phyloP scores from a whole-genome alignment of 2,888 invertebrate genomes.

The Metacarcinus magister region DNA sequence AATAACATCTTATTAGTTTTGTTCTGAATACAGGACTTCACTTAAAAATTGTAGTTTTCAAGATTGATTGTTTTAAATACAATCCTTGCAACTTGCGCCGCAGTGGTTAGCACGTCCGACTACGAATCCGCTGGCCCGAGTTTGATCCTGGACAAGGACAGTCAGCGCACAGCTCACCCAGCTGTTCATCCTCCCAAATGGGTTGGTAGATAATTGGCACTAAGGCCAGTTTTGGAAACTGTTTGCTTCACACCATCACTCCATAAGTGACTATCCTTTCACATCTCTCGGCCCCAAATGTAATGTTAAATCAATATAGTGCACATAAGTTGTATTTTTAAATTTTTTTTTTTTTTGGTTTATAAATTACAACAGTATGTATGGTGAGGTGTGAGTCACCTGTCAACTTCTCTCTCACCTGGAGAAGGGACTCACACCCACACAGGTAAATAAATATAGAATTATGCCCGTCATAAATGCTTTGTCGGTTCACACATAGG shows the following conservation, averaged over 20 bases:
- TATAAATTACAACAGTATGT: not conserved
- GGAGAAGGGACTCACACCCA: not conserved
- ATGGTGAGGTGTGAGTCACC: not conserved
- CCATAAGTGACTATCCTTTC: not conserved
- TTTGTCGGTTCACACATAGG: not conserved
- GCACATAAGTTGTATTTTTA: not conserved
- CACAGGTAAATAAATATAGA: slow-evolving; percentile 33
- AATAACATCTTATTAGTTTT: too few species aligned
- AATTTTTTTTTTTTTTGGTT: not conserved
- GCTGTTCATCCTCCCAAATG: too few species aligned
- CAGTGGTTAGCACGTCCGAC: too few species aligned
- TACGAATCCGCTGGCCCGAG: too few species aligned
- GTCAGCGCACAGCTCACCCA: too few species aligned
- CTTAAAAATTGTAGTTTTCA: not conserved
- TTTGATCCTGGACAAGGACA: too few species aligned
- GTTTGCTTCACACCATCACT: too few species aligned
- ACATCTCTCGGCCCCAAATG: not conserved
- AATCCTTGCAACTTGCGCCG: too few species aligned
- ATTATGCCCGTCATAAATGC: not conserved
- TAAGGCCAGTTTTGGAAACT: too few species aligned
- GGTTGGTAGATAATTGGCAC: too few species aligned
- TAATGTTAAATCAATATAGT: not conserved
- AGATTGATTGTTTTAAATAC: too few species aligned
- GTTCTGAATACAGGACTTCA: not conserved
- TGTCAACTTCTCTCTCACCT: not conserved